Evolutionary conservation across 2,888 invertebrate species (phyloP).

Genomic region (Amphiduros pacificus): DNA sequence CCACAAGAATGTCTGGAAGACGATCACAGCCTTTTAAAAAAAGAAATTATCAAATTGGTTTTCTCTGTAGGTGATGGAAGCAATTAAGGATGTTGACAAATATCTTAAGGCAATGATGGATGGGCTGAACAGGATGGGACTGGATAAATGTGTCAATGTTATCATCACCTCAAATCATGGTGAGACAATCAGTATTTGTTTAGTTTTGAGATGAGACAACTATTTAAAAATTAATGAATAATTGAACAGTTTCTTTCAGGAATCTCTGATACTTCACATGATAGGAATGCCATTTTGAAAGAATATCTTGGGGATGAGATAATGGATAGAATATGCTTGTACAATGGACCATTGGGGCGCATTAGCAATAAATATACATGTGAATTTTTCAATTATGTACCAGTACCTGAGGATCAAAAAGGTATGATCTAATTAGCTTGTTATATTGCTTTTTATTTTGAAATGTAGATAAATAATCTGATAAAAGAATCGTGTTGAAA

Average conservation of each 20-base stretch:
- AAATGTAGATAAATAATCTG: no score
- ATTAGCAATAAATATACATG: slow-evolving; percentile 33
- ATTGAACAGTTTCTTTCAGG: slow-evolving; percentile 18
- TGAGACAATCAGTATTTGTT: slow-evolving; percentile 24
- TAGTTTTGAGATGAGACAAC: no score
- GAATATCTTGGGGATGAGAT: slow-evolving; percentile 32
- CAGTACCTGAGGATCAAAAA: slow-evolving; percentile 5
- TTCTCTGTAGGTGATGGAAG: slow-evolving; percentile 46
- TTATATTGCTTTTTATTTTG: no score
- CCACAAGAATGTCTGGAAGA: no score
- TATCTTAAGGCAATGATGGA: slow-evolving; percentile 46
- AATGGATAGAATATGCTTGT: slow-evolving; percentile 36
- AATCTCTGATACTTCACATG: slow-evolving; percentile 45
- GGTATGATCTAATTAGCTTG: no score
- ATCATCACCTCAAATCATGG: slow-evolving; percentile 52
- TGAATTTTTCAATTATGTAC: slow-evolving; percentile 2
- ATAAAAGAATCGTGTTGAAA: no score
- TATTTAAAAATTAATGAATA: no score
- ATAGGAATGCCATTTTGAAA: slow-evolving; percentile 37
- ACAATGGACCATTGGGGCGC: slow-evolving; percentile 39
- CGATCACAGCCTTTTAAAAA: no score
- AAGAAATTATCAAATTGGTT: neutral
- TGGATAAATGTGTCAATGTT: slow-evolving; percentile 51
- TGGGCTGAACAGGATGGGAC: slow-evolving; percentile 36
- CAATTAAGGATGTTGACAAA: slow-evolving; percentile 44